Percentiles rank a stretch among this genome's conserved stretches.
These are phyloP conservation scores for Crotophaga sulcirostris DNA, from an alignment of 2,113 vertebrate genomes.

Conservation along the genomic window DNA sequence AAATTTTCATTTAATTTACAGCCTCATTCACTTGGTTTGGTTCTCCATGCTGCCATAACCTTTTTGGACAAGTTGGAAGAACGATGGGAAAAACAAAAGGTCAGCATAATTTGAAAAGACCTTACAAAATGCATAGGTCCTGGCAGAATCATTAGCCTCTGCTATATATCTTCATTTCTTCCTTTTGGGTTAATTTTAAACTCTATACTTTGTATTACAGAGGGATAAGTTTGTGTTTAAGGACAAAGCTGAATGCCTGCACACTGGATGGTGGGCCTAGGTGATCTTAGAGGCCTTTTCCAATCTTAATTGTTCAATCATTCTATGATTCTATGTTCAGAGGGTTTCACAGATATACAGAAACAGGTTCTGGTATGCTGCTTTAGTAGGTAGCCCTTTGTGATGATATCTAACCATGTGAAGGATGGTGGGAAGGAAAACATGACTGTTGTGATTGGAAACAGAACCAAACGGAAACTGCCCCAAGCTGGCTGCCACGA, in stretches of 20 bases:
- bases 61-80: neutral
- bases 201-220: neutral
- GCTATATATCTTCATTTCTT: neutral
- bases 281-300: too few relatives aligned
- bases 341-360: neutral
- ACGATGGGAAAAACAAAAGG: neutral
- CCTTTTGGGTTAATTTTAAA: neutral
- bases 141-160: neutral
- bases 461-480: neutral
- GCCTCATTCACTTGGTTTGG: neutral
- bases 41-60: neutral
- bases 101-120: neutral
- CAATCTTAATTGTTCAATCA: too few relatives aligned
- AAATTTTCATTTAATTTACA: neutral
- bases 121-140: neutral
- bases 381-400: neutral
- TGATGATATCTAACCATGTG: rapidly evolving
- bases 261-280: too few relatives aligned
- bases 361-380: neutral
- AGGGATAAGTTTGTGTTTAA: neutral
- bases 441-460: neutral
- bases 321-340: too few relatives aligned
- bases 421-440: neutral
- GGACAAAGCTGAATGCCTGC: neutral
- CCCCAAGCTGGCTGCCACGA: neutral